These are phyloP conservation scores for Trypoxylon attenuatum DNA, from an alignment of 2,888 invertebrate species.

Conservation along the genomic window DNA sequence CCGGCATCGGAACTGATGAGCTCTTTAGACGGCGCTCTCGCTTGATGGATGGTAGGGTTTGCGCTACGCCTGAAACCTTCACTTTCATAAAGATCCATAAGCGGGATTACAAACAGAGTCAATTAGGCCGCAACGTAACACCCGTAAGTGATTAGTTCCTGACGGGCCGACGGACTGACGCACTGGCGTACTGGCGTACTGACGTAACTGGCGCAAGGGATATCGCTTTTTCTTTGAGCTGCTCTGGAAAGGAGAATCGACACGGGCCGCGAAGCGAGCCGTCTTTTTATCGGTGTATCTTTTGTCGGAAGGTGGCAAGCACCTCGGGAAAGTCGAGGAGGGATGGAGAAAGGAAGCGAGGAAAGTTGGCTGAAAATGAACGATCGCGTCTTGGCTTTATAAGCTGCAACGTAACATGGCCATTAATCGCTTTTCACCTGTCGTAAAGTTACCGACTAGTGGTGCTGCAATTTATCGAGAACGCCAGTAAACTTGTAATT, in stretches of 20 bases:
- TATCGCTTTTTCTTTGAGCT: slow-evolving; percentile 19
- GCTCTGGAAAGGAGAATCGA: slow-evolving; percentile 20
- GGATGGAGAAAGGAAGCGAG: not conserved
- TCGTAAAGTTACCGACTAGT: slow-evolving; percentile 48
- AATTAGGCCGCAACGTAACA: slow-evolving; percentile 51
- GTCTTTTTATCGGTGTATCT: slow-evolving; percentile 1
- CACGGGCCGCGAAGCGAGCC: not conserved
- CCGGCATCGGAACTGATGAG: slow-evolving; percentile 58
- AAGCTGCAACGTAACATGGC: slow-evolving; percentile 48
- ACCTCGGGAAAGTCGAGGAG: not conserved
- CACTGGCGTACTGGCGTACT: not conserved
- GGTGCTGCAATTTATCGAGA: slow-evolving; percentile 50
- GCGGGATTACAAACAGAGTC: slow-evolving; percentile 62
- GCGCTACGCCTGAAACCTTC: slow-evolving; percentile 63
- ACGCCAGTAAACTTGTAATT: slow-evolving; percentile 52
- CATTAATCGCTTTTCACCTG: slow-evolving; percentile 58
- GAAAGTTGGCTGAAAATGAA: slow-evolving; percentile 39
- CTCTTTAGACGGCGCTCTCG: slow-evolving; percentile 58
- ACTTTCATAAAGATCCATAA: slow-evolving; percentile 62
- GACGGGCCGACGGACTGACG: slow-evolving; percentile 7
- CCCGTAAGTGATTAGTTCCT: slow-evolving; percentile 42
- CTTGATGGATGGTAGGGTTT: slow-evolving; percentile 65
- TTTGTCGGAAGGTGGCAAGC: not conserved
- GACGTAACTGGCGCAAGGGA: not conserved
- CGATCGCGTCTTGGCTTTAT: slow-evolving; percentile 34